Conservation (phyloP, 53 echinoderm and acorn worm species). For the Arbacia lixula region DNA sequence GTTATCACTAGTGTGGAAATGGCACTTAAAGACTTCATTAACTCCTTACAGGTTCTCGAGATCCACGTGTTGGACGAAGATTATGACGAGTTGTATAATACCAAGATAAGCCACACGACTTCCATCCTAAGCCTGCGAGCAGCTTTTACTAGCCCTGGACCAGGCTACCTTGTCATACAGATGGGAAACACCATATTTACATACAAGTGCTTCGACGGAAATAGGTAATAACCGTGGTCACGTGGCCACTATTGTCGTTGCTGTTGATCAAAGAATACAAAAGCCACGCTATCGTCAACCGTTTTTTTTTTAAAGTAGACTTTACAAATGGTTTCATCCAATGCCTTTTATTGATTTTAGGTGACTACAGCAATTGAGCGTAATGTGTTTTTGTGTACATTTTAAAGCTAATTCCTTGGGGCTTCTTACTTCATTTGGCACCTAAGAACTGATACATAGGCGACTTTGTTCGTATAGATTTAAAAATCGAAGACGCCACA, state of each 20-base stretch:
- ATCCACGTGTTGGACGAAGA: constrained; percentile 23
- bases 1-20: too few species aligned
- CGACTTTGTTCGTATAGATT: too few species aligned
- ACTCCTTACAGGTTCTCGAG: constrained; percentile 6
- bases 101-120: constrained; percentile 23
- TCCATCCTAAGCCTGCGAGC: constrained; percentile 33
- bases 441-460: too few species aligned
- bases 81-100: constrained; percentile 8
- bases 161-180: constrained; percentile 26
- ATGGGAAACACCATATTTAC: constrained; percentile 11
- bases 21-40: neutral
- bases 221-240: neutral
- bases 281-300: too few species aligned
- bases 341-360: neutral
- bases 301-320: too few species aligned
- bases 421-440: too few species aligned
- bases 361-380: too few species aligned
- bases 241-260: neutral
- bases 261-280: too few species aligned
- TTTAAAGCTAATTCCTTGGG: too few species aligned
- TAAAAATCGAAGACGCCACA: too few species aligned
- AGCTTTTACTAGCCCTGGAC: neutral
- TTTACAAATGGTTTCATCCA: neutral
- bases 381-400: too few species aligned
- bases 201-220: constrained; percentile 18